These are phyloP conservation scores for Drosophila arawakana DNA, from an alignment of 1,140 invertebrate species.

Conservation along the genomic window DNA sequence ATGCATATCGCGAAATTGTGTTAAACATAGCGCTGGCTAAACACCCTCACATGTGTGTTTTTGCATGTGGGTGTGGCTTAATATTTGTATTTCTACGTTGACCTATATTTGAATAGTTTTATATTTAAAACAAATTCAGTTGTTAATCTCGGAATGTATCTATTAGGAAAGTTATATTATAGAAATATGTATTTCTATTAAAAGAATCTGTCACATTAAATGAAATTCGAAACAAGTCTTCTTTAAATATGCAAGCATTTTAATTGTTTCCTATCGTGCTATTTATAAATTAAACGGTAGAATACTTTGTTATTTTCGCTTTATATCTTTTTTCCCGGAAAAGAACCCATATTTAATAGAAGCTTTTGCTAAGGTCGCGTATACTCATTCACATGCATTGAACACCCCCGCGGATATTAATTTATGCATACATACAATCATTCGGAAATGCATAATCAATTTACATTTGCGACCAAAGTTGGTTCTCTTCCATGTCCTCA, in stretches of 20 bases:
- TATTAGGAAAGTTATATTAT: background rate
- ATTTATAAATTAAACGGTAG: background rate
- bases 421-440: constrained; percentile 2
- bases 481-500: background rate
- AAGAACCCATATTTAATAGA: background rate
- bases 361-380: background rate
- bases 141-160: background rate
- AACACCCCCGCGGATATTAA: constrained; percentile 26
- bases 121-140: constrained; percentile 21
- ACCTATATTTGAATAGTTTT: constrained; percentile 24
- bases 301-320: background rate
- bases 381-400: background rate
- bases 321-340: background rate
- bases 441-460: constrained; percentile 17
- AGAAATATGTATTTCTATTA: no score
- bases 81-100: constrained; percentile 4
- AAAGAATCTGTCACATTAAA: no score
- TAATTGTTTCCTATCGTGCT: no score
- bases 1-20: constrained; percentile 29
- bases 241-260: no score
- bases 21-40: constrained; percentile 8
- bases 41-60: background rate
- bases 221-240: no score
- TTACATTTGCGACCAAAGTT: background rate
- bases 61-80: background rate